Percentiles rank a stretch among this genome's conserved stretches.
These are phyloP conservation scores for Chaetura pelagica DNA, from an alignment of 2,113 vertebrate genomes.

Conservation along the genomic window DNA sequence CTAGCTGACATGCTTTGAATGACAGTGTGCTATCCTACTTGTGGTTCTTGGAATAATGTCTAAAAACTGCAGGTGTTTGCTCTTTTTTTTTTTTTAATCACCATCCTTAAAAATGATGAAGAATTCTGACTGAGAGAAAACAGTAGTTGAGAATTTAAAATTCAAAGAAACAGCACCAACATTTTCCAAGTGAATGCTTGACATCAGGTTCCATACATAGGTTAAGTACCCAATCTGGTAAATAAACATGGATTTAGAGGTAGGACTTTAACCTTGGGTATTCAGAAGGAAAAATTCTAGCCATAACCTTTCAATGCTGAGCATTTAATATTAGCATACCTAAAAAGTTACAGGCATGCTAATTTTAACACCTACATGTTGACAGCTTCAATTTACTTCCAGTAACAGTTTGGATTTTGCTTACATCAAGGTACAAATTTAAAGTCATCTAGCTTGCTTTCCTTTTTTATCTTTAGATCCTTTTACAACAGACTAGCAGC, in stretches of 20 bases:
- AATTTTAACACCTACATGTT: conserved; percentile 28
- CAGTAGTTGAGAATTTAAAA: neutral
- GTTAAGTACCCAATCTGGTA: conserved; percentile 18
- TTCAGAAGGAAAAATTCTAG: conserved; percentile 21
- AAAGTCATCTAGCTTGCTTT: neutral
- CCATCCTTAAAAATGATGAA: neutral
- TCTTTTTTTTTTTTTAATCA: neutral
- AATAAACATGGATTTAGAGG: conserved; percentile 37
- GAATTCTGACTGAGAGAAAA: conserved; percentile 34
- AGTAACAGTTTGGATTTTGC: neutral
- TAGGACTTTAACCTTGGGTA: conserved; percentile 15
- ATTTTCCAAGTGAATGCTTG: conserved; percentile 21
- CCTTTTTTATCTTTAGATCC: conserved; percentile 11
- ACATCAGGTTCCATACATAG: conserved; percentile 46
- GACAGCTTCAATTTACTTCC: conserved; percentile 7
- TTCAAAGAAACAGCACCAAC: conserved; percentile 22
- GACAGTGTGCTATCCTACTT: neutral
- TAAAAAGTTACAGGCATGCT: neutral
- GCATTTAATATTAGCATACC: conserved; percentile 31
- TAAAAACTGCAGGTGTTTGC: neutral
- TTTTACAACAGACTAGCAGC: neutral
- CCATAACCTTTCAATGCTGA: conserved; percentile 17
- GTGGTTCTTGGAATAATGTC: neutral
- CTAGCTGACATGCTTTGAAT: neutral
- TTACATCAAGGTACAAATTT: neutral